phyloP scores from a whole-genome alignment of 2,113 vertebrate species.

The Aptenodytes forsteri region DNA sequence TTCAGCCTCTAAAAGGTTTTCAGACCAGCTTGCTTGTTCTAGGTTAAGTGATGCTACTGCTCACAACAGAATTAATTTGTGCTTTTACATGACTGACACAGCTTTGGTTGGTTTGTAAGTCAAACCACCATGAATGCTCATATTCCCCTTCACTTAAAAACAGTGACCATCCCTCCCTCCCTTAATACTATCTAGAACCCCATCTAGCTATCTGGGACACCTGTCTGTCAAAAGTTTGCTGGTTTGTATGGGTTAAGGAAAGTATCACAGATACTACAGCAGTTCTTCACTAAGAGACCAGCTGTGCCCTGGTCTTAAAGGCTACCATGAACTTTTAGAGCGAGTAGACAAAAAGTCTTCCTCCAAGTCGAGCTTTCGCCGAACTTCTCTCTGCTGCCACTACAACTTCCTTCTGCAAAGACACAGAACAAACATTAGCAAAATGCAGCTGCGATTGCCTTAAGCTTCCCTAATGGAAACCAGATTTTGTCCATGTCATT shows the following conservation, averaged over 20 bases:
- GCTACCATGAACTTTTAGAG: not conserved
- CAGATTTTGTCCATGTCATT: not conserved
- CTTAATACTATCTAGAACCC: not conserved
- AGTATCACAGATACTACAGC: not conserved
- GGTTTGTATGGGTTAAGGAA: not conserved
- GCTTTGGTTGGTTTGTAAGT: not conserved
- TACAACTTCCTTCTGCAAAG: conserved; percentile 74
- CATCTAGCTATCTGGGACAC: too few species aligned
- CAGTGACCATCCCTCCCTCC: not conserved
- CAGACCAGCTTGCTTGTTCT: not conserved
- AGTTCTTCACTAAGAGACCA: not conserved
- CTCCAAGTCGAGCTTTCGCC: conserved; percentile 69
- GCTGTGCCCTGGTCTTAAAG: not conserved
- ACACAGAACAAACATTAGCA: not conserved
- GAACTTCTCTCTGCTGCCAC: conserved; percentile 80
- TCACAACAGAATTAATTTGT: not conserved
- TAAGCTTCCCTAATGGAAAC: not conserved
- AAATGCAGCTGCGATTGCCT: not conserved
- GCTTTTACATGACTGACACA: not conserved
- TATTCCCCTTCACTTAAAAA: not conserved
- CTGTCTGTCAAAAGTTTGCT: not conserved
- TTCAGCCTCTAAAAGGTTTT: not conserved
- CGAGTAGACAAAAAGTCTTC: conserved; percentile 74
- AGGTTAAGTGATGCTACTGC: not conserved
- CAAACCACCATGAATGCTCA: not conserved